Base-by-base conservation (phyloP, 2,113 vertebrate genomes). In the Toxotes chatareus region DNA sequence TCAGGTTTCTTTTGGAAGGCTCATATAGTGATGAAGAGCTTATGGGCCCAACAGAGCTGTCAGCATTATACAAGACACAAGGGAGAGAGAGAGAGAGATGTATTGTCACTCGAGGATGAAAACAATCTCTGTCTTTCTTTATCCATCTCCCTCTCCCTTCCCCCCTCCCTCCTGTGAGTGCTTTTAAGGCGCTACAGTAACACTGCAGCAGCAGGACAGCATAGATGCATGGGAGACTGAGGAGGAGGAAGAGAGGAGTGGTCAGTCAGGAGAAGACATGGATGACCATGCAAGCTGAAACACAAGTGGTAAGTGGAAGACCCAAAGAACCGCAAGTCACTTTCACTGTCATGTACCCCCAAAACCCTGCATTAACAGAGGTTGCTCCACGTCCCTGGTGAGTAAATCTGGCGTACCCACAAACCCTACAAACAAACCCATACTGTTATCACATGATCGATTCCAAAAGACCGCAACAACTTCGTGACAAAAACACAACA, bases 1-100 rank as follows among this genome's bases (percentile, higher is more conserved):
- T 94, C 66, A 7, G 73, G 88, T 93, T 95, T 91, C 92, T 81
- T 85, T 76, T 86, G 64, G 77, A 90, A 65, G 80, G 44, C 76
- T 86, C 69, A 49, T 31, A 64, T 51, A 51, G 80, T 70, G 72
- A 88, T 38, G 47, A 40, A 73, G 72, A 82, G 79, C 76, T 89
- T 72, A 75, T 70, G 34, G 88, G 80, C 79, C 86, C 74, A 86
- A 82, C 82, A 71, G 74, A 84, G 77, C 81, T 34, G 86, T 78
- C 79, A 83, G 80, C 65, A 83, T 61, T 59, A 69, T 62, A 76
- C 64, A 70, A 77, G 81, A 82, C n/a, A 61, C 7, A 31, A 64
- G 80, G 56, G 63, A 80, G 31, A 72, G 69, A 74, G 69, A 79
- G 69, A 79, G 71, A 61, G 66, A 72, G 46, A 81, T 60, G 67